Conservation (phyloP, 1,140 invertebrate genomes). For the Drosophila mayri region DNA sequence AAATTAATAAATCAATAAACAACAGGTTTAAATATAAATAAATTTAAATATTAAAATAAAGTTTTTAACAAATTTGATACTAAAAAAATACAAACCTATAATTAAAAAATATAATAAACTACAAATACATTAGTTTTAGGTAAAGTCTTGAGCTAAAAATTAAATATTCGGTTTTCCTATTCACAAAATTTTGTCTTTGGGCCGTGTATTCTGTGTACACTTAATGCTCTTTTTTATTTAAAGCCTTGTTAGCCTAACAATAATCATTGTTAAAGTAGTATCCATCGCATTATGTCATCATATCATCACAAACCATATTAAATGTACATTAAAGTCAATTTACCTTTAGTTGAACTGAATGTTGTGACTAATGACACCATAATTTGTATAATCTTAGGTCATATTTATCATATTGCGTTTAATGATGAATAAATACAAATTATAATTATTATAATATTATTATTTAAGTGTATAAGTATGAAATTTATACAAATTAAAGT, state of each 20-base stretch:
- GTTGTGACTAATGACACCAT: background rate
- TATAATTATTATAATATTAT: background rate
- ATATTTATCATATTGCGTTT: slow-evolving; percentile 1
- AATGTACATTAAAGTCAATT: background rate
- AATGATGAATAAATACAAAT: background rate
- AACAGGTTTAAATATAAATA: too few species aligned
- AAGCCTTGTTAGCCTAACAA: background rate
- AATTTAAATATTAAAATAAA: too few species aligned
- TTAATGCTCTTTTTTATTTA: background rate
- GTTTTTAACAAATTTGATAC: too few species aligned
- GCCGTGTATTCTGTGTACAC: background rate
- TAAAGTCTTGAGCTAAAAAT: background rate
- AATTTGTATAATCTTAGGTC: slow-evolving; percentile 1
- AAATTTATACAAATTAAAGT: too few species aligned
- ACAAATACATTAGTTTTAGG: too few species aligned
- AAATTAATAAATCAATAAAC: too few species aligned
- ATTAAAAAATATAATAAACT: too few species aligned
- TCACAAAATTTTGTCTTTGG: background rate
- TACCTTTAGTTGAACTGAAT: background rate
- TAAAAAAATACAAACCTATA: too few species aligned
- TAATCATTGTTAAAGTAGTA: background rate
- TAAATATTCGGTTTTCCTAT: background rate
- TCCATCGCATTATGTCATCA: background rate
- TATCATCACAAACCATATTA: background rate
- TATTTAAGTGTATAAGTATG: too few species aligned